Evolutionary conservation across 23 tunicate genomes (phyloP).

Genomic region (Ascidia mentula): DNA sequence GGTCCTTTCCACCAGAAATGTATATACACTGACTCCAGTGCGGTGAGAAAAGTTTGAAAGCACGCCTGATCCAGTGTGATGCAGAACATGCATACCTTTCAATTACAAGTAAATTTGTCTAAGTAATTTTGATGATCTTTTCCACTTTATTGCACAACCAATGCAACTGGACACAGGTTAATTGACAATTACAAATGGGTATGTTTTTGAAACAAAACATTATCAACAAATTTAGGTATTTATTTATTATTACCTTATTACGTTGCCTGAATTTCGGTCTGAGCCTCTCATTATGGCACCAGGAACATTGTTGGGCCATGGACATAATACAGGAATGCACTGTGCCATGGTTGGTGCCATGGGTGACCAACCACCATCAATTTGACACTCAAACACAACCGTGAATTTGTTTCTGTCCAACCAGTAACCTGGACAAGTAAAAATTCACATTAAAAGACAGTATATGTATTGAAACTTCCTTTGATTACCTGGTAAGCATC

Average conservation of each 20-base stretch:
- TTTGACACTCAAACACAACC: constrained; percentile 35
- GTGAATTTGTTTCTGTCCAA: constrained; percentile 41
- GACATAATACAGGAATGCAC: constrained; percentile 45
- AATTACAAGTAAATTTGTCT: not conserved
- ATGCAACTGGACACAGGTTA: too few relatives aligned
- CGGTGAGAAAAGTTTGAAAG: constrained; percentile 38
- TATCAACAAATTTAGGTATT: not conserved
- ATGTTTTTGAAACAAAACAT: not conserved
- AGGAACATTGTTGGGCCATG: constrained; percentile 28
- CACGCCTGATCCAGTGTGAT: constrained; percentile 38
- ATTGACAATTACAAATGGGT: not conserved
- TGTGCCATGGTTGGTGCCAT: constrained; percentile 19
- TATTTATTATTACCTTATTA: constrained; percentile 27
- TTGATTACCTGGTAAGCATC: constrained; percentile 32
- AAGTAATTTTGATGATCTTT: not conserved
- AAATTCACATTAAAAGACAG: not conserved
- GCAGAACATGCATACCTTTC: constrained; percentile 31
- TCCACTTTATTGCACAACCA: too few relatives aligned
- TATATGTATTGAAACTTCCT: not conserved
- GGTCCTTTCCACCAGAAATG: constrained; percentile 27
- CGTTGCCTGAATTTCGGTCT: constrained; percentile 42
- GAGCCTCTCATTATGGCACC: constrained; percentile 63
- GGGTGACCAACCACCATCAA: constrained; percentile 62
- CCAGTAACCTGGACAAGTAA: constrained; percentile 75
- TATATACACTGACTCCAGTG: constrained; percentile 71